These are phyloP conservation scores for Drosophila pachea DNA, from an alignment of 1,140 invertebrate genomes.

Conservation along the genomic window DNA sequence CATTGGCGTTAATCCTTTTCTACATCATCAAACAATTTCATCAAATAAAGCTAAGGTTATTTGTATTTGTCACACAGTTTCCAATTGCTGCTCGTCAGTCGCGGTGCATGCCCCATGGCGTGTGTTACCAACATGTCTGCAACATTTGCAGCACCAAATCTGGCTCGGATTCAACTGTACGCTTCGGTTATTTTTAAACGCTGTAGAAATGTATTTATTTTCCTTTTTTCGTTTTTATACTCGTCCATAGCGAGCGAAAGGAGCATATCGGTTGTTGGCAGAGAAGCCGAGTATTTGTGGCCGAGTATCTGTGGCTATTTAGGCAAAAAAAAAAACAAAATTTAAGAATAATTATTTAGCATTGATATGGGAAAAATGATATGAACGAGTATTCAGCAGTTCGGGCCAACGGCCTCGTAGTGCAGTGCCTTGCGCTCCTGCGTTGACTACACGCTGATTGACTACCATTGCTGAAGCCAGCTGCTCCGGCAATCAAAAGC, in stretches of 20 bases:
- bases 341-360: too few relatives aligned
- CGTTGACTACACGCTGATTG: constrained; percentile 58
- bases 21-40: constrained; percentile 76
- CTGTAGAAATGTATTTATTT: constrained; percentile 48
- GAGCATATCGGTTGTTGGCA: too few relatives aligned
- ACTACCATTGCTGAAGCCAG: constrained; percentile 37
- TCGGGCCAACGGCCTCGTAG: too few relatives aligned
- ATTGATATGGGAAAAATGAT: too few relatives aligned
- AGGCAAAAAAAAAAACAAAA: too few relatives aligned
- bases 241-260: not conserved
- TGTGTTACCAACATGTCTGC: constrained; percentile 54
- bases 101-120: constrained; percentile 32
- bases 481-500: constrained; percentile 5
- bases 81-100: constrained; percentile 51
- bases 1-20: constrained; percentile 74
- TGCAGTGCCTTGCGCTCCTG: constrained; percentile 15
- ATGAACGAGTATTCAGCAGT: too few relatives aligned
- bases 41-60: constrained; percentile 74
- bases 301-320: too few relatives aligned
- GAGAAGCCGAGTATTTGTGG: too few relatives aligned
- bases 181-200: constrained; percentile 48
- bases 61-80: constrained; percentile 76
- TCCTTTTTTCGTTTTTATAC: constrained; percentile 14
- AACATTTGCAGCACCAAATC: constrained; percentile 28
- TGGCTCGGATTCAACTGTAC: constrained; percentile 12